These are phyloP conservation scores for Discoglossus pictus DNA, from an alignment of 2,797 vertebrate species.

Conservation along the genomic window DNA sequence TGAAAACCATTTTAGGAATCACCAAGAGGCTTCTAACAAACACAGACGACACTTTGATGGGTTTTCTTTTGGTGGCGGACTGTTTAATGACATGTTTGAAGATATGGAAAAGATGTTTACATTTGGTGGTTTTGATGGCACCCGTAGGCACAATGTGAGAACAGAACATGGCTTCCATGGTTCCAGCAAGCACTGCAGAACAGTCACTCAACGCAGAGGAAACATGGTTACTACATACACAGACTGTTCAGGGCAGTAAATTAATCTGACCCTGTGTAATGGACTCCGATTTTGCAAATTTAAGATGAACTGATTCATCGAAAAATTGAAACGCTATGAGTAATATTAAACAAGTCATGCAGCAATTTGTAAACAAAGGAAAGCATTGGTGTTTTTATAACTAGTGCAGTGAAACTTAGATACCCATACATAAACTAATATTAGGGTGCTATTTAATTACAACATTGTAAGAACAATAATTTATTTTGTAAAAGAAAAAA, in stretches of 20 bases:
- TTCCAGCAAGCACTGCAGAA: constrained; percentile 89
- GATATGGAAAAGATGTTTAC: constrained; percentile 95
- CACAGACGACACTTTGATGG: constrained; percentile 76
- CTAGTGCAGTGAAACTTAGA: background rate
- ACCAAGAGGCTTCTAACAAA: constrained; percentile 77
- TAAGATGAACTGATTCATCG: too few species aligned
- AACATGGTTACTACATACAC: constrained; percentile 98
- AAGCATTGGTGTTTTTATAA: constrained; percentile 8
- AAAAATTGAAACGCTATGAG: constrained; percentile 6
- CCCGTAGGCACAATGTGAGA: constrained; percentile 70
- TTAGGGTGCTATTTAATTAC: constrained; percentile 29
- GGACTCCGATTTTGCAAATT: constrained; percentile 18
- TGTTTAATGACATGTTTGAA: constrained; percentile 90
- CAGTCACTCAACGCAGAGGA: constrained; percentile 91
- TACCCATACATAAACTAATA: background rate
- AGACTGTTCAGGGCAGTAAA: constrained; percentile 84
- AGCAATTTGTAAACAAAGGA: constrained; percentile 1
- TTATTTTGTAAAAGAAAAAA: too few species aligned
- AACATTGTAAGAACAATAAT: too few species aligned
- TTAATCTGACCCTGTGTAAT: constrained; percentile 36
- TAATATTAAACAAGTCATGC: constrained; percentile 6
- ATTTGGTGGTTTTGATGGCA: constrained; percentile 76
- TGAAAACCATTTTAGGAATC: constrained; percentile 81
- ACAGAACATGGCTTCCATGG: constrained; percentile 82
- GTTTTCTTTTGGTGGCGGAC: constrained; percentile 74